These are phyloP conservation scores for Meles meles DNA, from an alignment of 2,113 vertebrate species.

Conservation along the genomic window DNA sequence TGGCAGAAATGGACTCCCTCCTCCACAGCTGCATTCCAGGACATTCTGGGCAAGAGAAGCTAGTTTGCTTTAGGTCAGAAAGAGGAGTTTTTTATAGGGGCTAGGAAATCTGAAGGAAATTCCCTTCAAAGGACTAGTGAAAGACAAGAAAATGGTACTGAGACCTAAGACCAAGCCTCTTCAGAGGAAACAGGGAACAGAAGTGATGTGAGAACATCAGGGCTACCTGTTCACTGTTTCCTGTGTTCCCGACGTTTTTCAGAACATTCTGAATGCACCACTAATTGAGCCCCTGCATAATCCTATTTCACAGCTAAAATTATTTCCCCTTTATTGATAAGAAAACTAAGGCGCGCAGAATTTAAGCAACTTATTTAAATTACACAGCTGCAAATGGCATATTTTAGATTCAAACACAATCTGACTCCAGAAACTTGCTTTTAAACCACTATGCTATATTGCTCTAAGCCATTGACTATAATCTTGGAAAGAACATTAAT, in stretches of 20 bases:
- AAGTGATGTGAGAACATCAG: not conserved
- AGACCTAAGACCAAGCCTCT: not conserved
- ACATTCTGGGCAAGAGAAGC: not conserved
- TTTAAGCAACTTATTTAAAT: not conserved
- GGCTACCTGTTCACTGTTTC: not conserved
- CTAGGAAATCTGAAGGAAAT: not conserved
- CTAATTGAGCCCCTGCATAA: not conserved
- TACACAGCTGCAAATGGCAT: not conserved
- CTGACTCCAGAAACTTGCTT: not conserved
- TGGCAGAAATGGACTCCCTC: not conserved
- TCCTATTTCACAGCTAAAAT: not conserved
- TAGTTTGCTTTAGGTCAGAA: fast-evolving
- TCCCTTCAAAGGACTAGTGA: not conserved
- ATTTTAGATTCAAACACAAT: not conserved
- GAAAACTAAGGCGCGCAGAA: not conserved
- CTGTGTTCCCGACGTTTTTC: not conserved
- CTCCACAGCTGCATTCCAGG: not conserved
- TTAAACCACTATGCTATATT: not conserved
- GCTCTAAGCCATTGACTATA: not conserved
- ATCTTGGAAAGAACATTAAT: not conserved
- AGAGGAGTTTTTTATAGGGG: not conserved
- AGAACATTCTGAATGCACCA: not conserved
- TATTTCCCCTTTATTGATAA: not conserved
- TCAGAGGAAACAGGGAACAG: not conserved
- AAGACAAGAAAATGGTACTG: not conserved